Conservation (phyloP, 1,140 invertebrate species). For the Musca vetustissima region DNA sequence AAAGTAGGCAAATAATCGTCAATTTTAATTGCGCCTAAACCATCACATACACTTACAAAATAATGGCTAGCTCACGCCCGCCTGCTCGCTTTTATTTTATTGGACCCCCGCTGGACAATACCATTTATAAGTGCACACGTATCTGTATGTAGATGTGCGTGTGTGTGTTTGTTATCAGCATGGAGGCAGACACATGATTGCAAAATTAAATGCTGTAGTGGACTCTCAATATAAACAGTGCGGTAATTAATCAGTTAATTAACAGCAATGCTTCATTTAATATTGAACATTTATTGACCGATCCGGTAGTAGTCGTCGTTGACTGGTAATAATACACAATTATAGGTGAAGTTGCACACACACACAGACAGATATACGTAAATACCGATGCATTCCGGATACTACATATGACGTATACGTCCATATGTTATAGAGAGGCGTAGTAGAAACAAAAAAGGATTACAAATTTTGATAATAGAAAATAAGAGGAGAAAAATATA, state of each 20-base stretch:
- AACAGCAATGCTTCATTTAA: conserved; percentile 56
- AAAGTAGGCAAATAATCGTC: conserved; percentile 35
- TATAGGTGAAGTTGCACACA: neutral
- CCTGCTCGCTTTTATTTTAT: no score
- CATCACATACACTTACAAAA: conserved; percentile 30
- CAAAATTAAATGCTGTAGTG: no score
- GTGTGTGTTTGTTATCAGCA: no score
- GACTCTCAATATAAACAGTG: conserved; percentile 21
- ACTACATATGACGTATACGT: no score
- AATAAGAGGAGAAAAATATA: no score
- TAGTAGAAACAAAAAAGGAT: no score
- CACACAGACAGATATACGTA: neutral
- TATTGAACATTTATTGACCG: conserved; percentile 51
- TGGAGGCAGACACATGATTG: no score
- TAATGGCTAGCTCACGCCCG: neutral
- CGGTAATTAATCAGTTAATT: conserved; percentile 54
- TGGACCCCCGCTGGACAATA: no score
- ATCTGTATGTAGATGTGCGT: no score
- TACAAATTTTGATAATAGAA: no score
- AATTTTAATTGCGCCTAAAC: conserved; percentile 19
- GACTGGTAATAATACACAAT: conserved; percentile 2
- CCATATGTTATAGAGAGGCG: no score
- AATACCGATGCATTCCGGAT: neutral
- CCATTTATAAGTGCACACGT: no score
- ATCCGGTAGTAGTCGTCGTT: neutral